A percentile compares a stretch with the other conserved stretches of the same genome.
These are phyloP conservation scores for Polypedilum pembai DNA, from an alignment of 1,140 invertebrate species.

Conservation along the genomic window DNA sequence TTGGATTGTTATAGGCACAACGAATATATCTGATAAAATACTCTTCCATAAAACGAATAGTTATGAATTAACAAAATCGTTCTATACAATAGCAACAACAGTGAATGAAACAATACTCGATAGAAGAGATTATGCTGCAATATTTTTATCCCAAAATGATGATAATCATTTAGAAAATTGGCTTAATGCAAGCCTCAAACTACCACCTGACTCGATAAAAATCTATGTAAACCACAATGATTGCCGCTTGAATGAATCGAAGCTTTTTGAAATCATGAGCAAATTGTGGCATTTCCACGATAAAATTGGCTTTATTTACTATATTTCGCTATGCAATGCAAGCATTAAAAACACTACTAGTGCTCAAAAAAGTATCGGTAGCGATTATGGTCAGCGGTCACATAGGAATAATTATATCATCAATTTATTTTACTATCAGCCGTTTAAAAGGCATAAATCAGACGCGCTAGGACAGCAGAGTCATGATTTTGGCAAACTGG, in stretches of 20 bases:
- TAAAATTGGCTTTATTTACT: slow-evolving; percentile 24
- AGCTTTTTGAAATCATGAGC: slow-evolving; percentile 9
- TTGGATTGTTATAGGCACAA: background rate
- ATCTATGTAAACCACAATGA: slow-evolving; percentile 5
- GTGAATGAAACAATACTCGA: background rate
- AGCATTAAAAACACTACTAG: background rate
- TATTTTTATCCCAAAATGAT: background rate
- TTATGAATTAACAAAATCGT: background rate
- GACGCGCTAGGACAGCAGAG: background rate
- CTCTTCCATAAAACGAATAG: background rate
- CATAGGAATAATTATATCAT: slow-evolving; percentile 24
- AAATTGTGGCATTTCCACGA: background rate
- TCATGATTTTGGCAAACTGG: background rate
- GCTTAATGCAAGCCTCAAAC: slow-evolving; percentile 5
- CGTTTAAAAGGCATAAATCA: slow-evolving; percentile 1
- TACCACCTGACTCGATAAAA: background rate
- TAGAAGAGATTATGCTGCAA: background rate
- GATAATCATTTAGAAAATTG: background rate
- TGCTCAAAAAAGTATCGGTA: background rate
- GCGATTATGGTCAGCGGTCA: slow-evolving; percentile 2
- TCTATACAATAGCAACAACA: background rate
- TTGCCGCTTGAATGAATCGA: slow-evolving; percentile 14
- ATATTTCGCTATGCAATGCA: background rate
- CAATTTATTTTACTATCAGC: slow-evolving; percentile 24
- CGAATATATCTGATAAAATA: background rate